These are phyloP conservation scores for Montifringilla adamsi DNA, from an alignment of 2,113 vertebrate species.

Conservation along the genomic window DNA sequence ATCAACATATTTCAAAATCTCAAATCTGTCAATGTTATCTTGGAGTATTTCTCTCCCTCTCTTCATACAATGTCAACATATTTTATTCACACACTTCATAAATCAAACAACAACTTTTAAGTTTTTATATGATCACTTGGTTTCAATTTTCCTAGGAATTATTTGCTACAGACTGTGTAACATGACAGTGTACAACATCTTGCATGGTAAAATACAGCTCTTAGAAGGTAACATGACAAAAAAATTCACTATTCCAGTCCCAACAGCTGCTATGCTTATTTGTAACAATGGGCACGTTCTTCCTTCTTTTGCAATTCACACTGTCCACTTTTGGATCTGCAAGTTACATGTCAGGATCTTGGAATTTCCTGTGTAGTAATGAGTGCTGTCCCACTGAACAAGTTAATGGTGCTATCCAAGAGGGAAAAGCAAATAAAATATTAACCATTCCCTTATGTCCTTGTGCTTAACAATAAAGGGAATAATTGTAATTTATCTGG, in stretches of 20 bases:
- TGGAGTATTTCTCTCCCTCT: not conserved
- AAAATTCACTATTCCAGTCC: not conserved
- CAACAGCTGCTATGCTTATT: not conserved
- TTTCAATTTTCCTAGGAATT: not conserved
- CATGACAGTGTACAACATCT: fast-evolving
- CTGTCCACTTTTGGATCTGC: not conserved
- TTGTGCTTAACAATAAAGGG: not conserved
- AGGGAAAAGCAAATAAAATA: not conserved
- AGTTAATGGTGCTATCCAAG: not conserved
- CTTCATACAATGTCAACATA: fast-evolving
- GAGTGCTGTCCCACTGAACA: not conserved
- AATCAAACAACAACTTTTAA: not conserved
- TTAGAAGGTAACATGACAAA: not conserved
- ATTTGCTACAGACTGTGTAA: not conserved
- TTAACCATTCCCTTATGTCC: not conserved
- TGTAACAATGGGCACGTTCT: fast-evolving
- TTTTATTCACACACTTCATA: not conserved
- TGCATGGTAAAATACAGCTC: not conserved
- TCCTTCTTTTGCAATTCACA: not conserved
- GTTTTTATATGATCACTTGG: not conserved
- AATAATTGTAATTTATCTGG: not conserved
- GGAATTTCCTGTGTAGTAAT: not conserved
- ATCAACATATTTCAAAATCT: not conserved
- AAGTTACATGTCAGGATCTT: not conserved
- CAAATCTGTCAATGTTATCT: fast-evolving